Evolutionary conservation across 2,888 invertebrate genomes (phyloP), one percentile per base, ranked within the genome.

Genomic region (Nemotelus nigrinus): DNA sequence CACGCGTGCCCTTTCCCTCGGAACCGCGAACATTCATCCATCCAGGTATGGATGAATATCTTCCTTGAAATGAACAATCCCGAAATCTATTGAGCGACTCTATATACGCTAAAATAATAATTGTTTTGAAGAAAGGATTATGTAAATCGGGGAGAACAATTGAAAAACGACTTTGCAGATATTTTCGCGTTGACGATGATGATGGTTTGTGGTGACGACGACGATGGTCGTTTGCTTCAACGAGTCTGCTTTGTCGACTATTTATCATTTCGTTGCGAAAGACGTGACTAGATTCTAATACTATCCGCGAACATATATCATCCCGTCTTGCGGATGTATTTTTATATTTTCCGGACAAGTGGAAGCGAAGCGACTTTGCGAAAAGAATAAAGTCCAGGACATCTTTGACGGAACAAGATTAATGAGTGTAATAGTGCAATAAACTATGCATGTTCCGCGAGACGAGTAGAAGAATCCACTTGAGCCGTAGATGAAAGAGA

Each of bases 361-460:
- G 44, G 43, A 44, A 10, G 8, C 64, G 6, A 3, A 3, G 45
- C 44, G 10, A 1, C 8, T 48, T 47, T 25, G 25, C 41, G 41
- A n/a, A 7, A 43, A 60, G 25, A 25, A 25, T 25, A 63, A 41
- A 63, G 43, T 63, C 41, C 63, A 63, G 43, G 25, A n/a, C 25
- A 58, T 25, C 43, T 63, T 39, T 5, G n/a, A 57, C 57, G 57
- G 25, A 55, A 55, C 70, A 65, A 65, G 44, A 65, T 65, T 65
- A 65, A 65, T 65, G 43, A 47, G 47, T 5, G 47, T 10, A 70
- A 55, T 70, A 70, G 70, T 53, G 70, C 70, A 70, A 70, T 70
- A 70, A 70, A 70, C 70, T 70, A 8, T 50, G 55, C 7, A 70
- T 47, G n/a, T 53, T 55, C 2, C 47, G 39, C 53, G 6, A 70